phyloP scores from a whole-genome alignment of 1,140 invertebrate species.

The Atta texana region DNA sequence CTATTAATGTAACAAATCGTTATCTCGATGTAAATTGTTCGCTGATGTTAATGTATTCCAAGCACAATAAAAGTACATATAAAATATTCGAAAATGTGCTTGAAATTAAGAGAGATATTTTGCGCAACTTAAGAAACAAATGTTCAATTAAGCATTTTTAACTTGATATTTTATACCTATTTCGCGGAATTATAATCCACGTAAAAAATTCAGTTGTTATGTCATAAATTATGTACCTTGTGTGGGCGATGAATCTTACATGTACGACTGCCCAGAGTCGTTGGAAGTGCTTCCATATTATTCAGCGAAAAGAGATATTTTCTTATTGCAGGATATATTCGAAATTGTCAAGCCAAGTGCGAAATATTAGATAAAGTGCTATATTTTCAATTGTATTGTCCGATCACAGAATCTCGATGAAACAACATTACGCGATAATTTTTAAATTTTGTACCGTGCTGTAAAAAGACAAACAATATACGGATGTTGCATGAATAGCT shows the following conservation, averaged over 20 bases:
- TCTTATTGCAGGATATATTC: neutral
- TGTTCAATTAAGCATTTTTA: neutral
- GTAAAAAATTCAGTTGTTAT: constrained; percentile 7
- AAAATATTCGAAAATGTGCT: neutral
- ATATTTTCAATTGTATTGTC: neutral
- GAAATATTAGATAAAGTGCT: constrained; percentile 17
- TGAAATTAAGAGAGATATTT: neutral
- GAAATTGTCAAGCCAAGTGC: constrained; percentile 4
- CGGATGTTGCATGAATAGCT: neutral
- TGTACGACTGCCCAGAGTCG: constrained; percentile 5
- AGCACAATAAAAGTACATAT: neutral
- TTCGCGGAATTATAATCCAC: neutral
- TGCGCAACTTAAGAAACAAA: neutral
- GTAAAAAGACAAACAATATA: neutral
- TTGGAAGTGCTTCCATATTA: constrained; percentile 36
- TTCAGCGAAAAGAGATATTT: neutral
- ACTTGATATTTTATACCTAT: neutral
- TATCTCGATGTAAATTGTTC: constrained; percentile 5
- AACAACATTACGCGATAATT: neutral
- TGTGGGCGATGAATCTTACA: constrained; percentile 24
- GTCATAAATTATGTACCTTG: constrained; percentile 5
- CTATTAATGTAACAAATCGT: neutral
- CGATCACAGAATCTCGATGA: neutral
- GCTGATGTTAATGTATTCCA: neutral
- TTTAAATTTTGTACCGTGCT: neutral